Evolutionary conservation across 2,113 vertebrate species (phyloP).

Genomic region (Macroglossus sobrinus): DNA sequence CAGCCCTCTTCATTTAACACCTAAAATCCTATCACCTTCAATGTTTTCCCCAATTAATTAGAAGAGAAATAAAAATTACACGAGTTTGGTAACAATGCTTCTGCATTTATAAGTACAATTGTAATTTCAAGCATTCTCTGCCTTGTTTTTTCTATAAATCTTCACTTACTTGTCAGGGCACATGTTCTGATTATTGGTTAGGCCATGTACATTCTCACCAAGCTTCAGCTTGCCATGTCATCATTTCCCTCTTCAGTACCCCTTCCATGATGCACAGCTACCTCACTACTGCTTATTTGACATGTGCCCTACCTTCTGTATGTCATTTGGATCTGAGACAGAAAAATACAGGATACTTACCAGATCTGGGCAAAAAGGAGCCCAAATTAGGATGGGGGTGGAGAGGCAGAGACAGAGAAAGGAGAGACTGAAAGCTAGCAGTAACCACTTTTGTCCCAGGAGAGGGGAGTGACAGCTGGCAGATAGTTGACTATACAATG

Average conservation of each 20-base stretch:
- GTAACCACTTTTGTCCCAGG: neutral
- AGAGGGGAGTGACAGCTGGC: conserved; percentile 29
- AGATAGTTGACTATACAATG: neutral
- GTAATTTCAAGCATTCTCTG: neutral
- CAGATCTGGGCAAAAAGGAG: neutral
- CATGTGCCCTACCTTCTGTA: neutral
- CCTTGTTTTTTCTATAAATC: neutral
- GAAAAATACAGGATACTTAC: neutral
- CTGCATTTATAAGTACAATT: neutral
- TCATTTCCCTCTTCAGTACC: neutral
- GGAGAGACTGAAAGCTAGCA: neutral
- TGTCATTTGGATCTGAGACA: neutral
- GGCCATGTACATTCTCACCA: neutral
- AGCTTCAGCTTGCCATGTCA: neutral
- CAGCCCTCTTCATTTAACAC: neutral
- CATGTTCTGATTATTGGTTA: conserved; percentile 10
- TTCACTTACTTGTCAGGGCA: neutral
- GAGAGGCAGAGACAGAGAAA: neutral
- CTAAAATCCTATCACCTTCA: neutral
- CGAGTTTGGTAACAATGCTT: neutral
- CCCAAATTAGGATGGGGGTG: neutral
- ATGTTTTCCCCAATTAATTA: neutral
- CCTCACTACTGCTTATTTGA: neutral
- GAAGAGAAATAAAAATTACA: neutral
- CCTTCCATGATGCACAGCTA: neutral